These are phyloP conservation scores for Eulithis testata DNA, from an alignment of 2,888 invertebrate genomes.

Conservation along the genomic window DNA sequence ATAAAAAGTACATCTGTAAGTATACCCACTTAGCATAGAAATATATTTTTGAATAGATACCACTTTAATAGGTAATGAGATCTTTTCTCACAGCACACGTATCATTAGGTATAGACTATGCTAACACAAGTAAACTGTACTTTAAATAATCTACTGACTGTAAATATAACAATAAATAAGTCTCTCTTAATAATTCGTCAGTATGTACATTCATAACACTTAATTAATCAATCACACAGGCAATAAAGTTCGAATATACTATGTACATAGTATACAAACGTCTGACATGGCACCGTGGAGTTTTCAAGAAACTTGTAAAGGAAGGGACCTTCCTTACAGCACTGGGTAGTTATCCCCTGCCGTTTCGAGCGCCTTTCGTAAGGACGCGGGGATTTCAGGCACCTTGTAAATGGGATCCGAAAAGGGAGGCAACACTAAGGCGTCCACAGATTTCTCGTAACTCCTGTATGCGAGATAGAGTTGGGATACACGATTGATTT, in stretches of 20 bases:
- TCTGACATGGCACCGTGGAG: constrained; percentile 57
- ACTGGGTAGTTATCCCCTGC: constrained; percentile 61
- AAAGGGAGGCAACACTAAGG: constrained; percentile 68
- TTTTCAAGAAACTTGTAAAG: constrained; percentile 49
- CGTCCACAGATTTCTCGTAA: constrained; percentile 69
- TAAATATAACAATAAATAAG: constrained; percentile 46
- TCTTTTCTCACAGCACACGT: constrained; percentile 76
- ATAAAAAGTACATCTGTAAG: constrained; percentile 3
- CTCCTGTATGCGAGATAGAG: constrained; percentile 66
- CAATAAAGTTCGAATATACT: neutral
- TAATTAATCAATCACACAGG: neutral
- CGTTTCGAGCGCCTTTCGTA: constrained; percentile 64
- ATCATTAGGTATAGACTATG: constrained; percentile 28
- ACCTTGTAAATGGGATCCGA: constrained; percentile 71
- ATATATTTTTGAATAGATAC: constrained; percentile 40
- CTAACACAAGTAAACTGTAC: constrained; percentile 10
- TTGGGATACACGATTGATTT: constrained; percentile 68
- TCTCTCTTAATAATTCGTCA: constrained; percentile 40
- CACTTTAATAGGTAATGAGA: constrained; percentile 60
- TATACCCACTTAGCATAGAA: constrained; percentile 10
- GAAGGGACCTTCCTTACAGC: constrained; percentile 45
- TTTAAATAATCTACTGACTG: constrained; percentile 31
- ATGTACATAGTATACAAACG: constrained; percentile 13
- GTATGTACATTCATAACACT: neutral
- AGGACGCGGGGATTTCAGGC: constrained; percentile 67